Conservation (phyloP, 2,888 invertebrate species). For the Aromia moschata region DNA sequence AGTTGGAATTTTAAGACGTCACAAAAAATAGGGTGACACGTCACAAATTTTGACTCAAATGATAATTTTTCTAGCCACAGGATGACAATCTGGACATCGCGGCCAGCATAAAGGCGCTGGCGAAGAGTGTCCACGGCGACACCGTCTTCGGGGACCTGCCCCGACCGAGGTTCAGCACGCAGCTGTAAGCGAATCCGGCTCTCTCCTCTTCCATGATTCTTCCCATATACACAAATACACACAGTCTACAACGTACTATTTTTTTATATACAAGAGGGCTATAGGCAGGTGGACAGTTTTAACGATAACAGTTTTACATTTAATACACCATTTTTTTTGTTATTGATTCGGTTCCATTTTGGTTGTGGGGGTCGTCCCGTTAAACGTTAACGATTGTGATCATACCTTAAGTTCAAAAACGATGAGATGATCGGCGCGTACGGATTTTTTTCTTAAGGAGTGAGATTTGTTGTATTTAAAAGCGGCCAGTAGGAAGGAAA, state of each 20-base stretch:
- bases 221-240: slow-evolving; percentile 19
- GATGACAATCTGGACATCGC: slow-evolving; percentile 73
- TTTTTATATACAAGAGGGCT: neutral
- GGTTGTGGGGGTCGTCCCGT: slow-evolving; percentile 15
- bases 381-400: slow-evolving; percentile 17
- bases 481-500: slow-evolving; percentile 19
- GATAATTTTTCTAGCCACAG: slow-evolving; percentile 37
- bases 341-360: slow-evolving; percentile 9
- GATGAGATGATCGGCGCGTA: no score
- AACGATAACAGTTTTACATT: no score
- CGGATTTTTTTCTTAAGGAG: no score
- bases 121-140: slow-evolving; percentile 89
- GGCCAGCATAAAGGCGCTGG: slow-evolving; percentile 91
- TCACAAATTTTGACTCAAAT: no score
- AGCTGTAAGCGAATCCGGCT: slow-evolving; percentile 71
- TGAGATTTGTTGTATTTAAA: slow-evolving; percentile 3
- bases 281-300: slow-evolving; percentile 6
- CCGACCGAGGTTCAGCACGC: slow-evolving; percentile 83
- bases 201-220: slow-evolving; percentile 23
- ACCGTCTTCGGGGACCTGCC: slow-evolving; percentile 88
- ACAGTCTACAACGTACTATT: slow-evolving; percentile 3
- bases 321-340: no score
- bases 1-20: no score
- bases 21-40: no score
- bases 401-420: slow-evolving; percentile 21